Evolutionary conservation across 2,888 invertebrate species (phyloP).

Genomic region (Scaptomyza parva): DNA sequence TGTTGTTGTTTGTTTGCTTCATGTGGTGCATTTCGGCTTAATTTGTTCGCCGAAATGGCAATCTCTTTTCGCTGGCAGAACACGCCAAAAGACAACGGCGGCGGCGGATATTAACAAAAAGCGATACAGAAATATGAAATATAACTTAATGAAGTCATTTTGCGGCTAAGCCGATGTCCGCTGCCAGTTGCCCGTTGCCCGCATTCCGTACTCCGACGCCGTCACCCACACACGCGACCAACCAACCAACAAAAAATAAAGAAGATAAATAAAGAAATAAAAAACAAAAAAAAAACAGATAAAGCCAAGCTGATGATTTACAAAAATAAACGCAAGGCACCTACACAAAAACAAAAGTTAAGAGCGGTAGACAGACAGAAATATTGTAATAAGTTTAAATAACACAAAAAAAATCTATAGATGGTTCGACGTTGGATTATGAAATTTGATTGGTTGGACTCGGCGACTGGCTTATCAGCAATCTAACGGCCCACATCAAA

Average conservation of each 20-base stretch:
- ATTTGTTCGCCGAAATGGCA: constrained; percentile 72
- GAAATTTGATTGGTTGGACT: constrained; percentile 27
- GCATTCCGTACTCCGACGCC: constrained; percentile 18
- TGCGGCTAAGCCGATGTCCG: constrained; percentile 63
- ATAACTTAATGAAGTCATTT: constrained; percentile 77
- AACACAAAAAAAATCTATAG: not conserved
- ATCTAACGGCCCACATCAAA: constrained; percentile 56
- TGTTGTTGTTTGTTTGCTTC: constrained; percentile 33
- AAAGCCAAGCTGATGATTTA: constrained; percentile 60
- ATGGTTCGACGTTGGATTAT: constrained; percentile 11
- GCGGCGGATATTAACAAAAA: constrained; percentile 13
- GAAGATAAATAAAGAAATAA: constrained; percentile 26
- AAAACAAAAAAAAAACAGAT: constrained; percentile 37
- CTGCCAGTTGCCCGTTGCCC: constrained; percentile 28
- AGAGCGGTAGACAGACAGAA: not conserved
- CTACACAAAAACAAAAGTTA: constrained; percentile 50
- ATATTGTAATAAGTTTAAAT: constrained; percentile 14
- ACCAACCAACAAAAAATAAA: constrained; percentile 15
- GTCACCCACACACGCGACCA: constrained; percentile 42
- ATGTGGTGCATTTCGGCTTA: constrained; percentile 70
- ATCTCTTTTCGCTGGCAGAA: constrained; percentile 16
- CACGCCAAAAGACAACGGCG: constrained; percentile 15
- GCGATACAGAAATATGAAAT: constrained; percentile 59
- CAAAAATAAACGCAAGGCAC: constrained; percentile 58
- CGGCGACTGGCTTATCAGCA: constrained; percentile 36